Evolutionary conservation across 2,113 vertebrate species (phyloP).

Genomic region (Phainopepla nitens): DNA sequence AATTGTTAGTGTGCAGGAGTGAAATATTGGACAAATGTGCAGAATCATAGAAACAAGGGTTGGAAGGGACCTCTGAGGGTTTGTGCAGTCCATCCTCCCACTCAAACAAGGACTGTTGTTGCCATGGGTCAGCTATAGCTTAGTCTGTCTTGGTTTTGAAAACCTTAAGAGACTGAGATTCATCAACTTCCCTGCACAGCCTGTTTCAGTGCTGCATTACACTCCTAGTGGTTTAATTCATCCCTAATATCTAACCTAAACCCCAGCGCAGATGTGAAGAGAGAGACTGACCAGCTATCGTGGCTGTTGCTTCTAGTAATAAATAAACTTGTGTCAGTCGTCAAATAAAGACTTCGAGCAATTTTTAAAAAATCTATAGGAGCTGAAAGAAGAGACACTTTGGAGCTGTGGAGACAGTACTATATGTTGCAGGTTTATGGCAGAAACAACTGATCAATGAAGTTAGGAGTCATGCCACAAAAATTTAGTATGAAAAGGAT

Average conservation of each 20-base stretch:
- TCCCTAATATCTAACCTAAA: background rate
- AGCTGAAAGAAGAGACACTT: background rate
- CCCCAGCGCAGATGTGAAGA: background rate
- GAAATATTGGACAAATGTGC: background rate
- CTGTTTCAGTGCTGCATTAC: background rate
- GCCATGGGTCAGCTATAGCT: background rate
- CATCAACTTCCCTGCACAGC: background rate
- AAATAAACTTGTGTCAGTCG: background rate
- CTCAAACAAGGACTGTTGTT: background rate
- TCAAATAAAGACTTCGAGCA: background rate
- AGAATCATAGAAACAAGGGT: background rate
- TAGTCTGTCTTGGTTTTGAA: background rate
- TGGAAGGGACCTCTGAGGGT: background rate
- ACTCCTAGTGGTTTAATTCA: background rate
- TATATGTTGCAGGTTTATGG: background rate
- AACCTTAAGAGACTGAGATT: background rate
- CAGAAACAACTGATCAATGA: background rate
- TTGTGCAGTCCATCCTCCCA: background rate
- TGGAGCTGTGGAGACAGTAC: background rate
- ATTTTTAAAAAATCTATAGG: accelerated
- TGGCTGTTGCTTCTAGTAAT: background rate
- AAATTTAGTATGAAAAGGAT: background rate
- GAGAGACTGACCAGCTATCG: background rate
- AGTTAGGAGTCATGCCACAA: background rate
- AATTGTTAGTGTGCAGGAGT: background rate